Conservation (phyloP, 1,140 invertebrate species). For the Sweltsa coloradensis region DNA sequence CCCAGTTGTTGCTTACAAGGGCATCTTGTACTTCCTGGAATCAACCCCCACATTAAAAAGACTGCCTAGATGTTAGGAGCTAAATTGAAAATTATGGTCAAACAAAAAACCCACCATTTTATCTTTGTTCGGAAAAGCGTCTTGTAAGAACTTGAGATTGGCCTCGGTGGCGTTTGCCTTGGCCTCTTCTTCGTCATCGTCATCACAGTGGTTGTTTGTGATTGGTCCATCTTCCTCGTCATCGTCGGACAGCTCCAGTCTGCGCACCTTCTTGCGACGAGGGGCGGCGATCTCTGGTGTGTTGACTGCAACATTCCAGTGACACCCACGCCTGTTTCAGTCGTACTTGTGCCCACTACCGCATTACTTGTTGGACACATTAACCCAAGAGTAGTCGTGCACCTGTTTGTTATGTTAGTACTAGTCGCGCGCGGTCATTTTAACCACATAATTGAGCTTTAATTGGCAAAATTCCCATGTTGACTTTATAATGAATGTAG, state of each 20-base stretch:
- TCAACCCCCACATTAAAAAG: not conserved
- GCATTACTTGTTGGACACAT: not conserved
- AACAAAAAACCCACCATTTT: slow-evolving; percentile 6
- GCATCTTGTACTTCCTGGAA: slow-evolving; percentile 9
- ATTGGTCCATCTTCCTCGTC: not conserved
- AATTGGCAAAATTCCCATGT: no score
- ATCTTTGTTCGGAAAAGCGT: slow-evolving; percentile 8
- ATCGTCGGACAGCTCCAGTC: not conserved
- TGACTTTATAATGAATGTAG: no score
- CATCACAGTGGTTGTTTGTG: not conserved
- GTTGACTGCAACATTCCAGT: no score
- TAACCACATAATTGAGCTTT: no score
- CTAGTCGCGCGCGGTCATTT: no score
- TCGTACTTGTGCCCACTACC: no score
- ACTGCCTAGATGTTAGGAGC: not conserved
- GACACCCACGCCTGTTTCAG: no score
- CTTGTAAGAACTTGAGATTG: slow-evolving; percentile 5
- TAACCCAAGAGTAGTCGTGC: no score
- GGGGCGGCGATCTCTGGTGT: no score
- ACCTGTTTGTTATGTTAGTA: no score
- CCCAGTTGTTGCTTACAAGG: slow-evolving; percentile 5
- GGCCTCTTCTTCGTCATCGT: slow-evolving; percentile 6
- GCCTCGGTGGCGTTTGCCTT: not conserved
- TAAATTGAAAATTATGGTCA: no score
- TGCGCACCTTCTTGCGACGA: no score